Percentiles rank a stretch among this genome's conserved stretches.
Conservation (phyloP, 37 sponge, comb jelly and placozoan genomes). For the Dysidea cf. avara region DNA sequence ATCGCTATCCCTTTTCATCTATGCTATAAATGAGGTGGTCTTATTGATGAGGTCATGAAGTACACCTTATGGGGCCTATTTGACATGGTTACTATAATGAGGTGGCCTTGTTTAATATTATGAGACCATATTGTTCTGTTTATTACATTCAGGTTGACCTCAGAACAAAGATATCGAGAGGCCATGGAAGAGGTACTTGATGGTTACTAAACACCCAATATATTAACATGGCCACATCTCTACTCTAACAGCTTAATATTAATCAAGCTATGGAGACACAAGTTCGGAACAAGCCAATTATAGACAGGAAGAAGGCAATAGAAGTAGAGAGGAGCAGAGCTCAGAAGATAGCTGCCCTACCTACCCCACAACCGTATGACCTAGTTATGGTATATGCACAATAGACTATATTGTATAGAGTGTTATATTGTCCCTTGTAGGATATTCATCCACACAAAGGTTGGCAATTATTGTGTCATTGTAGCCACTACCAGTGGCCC, state of each 20-base stretch:
- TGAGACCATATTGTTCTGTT: too few species aligned
- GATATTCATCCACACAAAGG: too few species aligned
- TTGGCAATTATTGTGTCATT: too few species aligned
- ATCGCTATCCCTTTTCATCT: too few species aligned
- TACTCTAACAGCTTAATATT: slow-evolving; percentile 12
- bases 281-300: neutral
- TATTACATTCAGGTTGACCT: slow-evolving; percentile 4
- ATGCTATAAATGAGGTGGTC: too few species aligned
- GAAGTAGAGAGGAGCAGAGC: slow-evolving; percentile 51
- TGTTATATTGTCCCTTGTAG: too few species aligned
- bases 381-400: slow-evolving; percentile 28
- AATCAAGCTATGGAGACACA: slow-evolving; percentile 8
- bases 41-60: too few species aligned
- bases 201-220: neutral
- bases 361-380: slow-evolving; percentile 12
- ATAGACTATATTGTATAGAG: too few species aligned
- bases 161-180: slow-evolving; percentile 28
- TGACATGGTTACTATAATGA: too few species aligned
- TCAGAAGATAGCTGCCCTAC: slow-evolving; percentile 13
- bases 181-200: slow-evolving; percentile 59
- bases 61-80: too few species aligned
- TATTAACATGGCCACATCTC: neutral
- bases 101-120: too few species aligned
- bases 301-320: slow-evolving; percentile 25
- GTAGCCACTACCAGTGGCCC: too few species aligned